Conservation (phyloP, 2,797 vertebrate species). For the Catamblyrhynchus diadema region DNA sequence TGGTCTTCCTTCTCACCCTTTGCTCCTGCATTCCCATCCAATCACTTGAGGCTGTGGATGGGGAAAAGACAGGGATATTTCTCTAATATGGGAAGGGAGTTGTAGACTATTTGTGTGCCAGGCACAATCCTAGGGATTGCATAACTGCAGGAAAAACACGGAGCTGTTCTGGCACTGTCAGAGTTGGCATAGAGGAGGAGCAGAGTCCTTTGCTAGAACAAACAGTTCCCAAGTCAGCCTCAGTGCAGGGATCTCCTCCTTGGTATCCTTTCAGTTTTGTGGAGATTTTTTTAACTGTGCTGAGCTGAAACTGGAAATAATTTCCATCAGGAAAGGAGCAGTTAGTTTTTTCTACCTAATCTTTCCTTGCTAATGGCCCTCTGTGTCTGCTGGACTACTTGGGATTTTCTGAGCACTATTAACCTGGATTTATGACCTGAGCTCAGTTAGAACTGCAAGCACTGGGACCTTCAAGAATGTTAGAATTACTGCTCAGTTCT, state of each 20-base stretch:
- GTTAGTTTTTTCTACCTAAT: not conserved
- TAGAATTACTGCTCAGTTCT: not conserved
- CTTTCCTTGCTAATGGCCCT: not conserved
- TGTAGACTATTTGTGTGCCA: not conserved
- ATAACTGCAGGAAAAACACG: not conserved
- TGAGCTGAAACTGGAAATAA: not conserved
- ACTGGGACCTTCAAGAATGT: not conserved
- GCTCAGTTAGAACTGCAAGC: not conserved
- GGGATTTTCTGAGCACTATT: not conserved
- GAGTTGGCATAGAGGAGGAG: not conserved
- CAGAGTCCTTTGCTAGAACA: not conserved
- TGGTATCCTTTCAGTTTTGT: not conserved
- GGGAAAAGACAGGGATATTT: not conserved
- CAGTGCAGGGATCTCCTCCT: not conserved
- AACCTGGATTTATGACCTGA: not conserved
- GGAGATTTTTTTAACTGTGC: not conserved
- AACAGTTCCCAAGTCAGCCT: constrained; percentile 10
- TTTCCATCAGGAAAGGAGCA: not conserved
- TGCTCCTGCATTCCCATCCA: not conserved
- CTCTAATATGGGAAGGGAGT: not conserved
- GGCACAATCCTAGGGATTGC: not conserved
- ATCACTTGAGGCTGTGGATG: not conserved
- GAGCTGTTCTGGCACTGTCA: not conserved
- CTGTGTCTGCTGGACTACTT: not conserved
- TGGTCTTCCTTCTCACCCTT: not conserved